Evolutionary conservation across 2,797 vertebrate species (phyloP).

Genomic region (Balearica regulorum): DNA sequence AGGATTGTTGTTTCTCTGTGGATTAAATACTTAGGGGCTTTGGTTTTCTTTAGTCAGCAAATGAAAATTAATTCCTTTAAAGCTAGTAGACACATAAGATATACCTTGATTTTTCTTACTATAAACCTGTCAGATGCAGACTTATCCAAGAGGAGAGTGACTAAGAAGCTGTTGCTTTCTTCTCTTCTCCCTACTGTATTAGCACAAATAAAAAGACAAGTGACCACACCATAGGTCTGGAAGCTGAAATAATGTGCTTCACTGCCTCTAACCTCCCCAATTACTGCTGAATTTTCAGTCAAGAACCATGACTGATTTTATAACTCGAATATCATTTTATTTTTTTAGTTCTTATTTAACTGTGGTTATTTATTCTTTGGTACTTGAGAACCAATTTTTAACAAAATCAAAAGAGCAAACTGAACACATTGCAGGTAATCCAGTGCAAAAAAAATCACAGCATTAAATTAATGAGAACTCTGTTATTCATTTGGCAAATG

Average conservation of each 20-base stretch:
- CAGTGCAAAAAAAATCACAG: neutral
- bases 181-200: neutral
- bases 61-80: neutral
- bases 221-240: neutral
- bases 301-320: conserved; percentile 18
- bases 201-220: neutral
- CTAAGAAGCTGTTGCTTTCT: neutral
- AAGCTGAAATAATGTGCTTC: neutral
- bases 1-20: neutral
- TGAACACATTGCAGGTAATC: neutral
- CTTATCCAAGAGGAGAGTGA: neutral
- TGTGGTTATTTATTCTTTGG: neutral
- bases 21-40: neutral
- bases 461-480: neutral
- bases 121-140: neutral
- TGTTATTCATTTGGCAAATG: conserved; percentile 30
- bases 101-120: neutral
- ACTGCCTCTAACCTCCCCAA: neutral
- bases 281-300: conserved; percentile 11
- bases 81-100: neutral
- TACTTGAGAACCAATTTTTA: neutral
- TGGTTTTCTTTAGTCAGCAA: neutral
- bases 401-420: conserved; percentile 22
- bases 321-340: neutral
- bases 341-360: conserved; percentile 12